phyloP scores from a whole-genome alignment of 2,797 vertebrate species.

The Paramormyrops hopkinsi region DNA sequence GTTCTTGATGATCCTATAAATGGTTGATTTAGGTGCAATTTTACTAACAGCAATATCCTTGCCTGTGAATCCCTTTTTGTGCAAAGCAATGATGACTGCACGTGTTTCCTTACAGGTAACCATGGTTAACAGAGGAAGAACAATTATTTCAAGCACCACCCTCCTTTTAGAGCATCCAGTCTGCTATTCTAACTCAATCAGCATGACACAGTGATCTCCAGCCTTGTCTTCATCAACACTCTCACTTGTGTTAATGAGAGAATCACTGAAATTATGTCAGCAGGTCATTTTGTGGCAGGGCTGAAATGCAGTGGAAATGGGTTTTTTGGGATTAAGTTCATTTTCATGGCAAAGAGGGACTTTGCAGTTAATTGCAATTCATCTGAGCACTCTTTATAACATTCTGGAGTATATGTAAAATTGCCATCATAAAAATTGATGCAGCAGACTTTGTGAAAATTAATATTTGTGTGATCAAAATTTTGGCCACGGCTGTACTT shows the following conservation, averaged over 20 bases:
- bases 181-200: background rate
- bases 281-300: background rate
- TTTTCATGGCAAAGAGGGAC: background rate
- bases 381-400: background rate
- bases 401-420: background rate
- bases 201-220: background rate
- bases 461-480: background rate
- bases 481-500: background rate
- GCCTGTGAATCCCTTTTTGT: background rate
- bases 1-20: background rate
- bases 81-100: background rate
- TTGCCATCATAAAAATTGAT: background rate
- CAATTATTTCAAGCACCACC: background rate
- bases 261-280: background rate
- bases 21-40: background rate
- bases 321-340: background rate
- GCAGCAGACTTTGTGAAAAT: background rate
- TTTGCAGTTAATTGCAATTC: background rate
- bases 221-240: background rate
- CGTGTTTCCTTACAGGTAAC: background rate
- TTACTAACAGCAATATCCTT: background rate
- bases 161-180: background rate
- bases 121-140: background rate
- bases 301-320: background rate
- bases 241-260: background rate